phyloP scores from a whole-genome alignment of 1,140 invertebrate species.

The Tenebrio molitor region DNA sequence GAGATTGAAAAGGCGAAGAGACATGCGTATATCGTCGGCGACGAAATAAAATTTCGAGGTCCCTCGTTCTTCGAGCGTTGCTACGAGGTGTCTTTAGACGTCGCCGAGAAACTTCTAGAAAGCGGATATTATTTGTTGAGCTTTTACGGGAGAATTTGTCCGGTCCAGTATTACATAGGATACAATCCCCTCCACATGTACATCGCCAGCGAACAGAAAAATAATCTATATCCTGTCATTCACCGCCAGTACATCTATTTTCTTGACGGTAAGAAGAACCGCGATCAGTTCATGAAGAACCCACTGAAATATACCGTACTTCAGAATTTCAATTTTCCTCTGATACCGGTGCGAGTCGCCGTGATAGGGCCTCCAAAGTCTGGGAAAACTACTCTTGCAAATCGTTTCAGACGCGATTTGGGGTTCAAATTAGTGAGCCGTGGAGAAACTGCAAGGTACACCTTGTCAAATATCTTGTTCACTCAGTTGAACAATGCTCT shows the following conservation, averaged over 20 bases:
- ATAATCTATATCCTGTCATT: constrained; percentile 69
- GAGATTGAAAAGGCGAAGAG: constrained; percentile 64
- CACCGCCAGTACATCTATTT: constrained; percentile 73
- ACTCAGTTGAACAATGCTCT: constrained; percentile 67
- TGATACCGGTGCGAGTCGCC: constrained; percentile 78
- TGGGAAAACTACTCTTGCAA: constrained; percentile 82
- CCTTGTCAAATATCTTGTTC: constrained; percentile 67
- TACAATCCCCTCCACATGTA: constrained; percentile 68
- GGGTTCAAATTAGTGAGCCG: constrained; percentile 69
- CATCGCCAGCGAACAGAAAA: constrained; percentile 64
- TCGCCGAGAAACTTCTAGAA: constrained; percentile 69
- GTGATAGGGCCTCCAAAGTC: constrained; percentile 88
- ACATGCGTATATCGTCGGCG: constrained; percentile 61
- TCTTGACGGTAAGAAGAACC: constrained; percentile 67
- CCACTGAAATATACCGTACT: constrained; percentile 69
- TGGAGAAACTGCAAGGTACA: constrained; percentile 68
- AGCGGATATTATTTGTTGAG: constrained; percentile 72
- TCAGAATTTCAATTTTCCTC: constrained; percentile 64
- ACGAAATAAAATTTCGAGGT: constrained; percentile 65
- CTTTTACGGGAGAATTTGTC: constrained; percentile 72
- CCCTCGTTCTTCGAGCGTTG: constrained; percentile 70
- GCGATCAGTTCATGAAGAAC: constrained; percentile 68
- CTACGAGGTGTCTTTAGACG: constrained; percentile 68
- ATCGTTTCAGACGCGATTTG: constrained; percentile 68
- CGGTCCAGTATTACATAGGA: constrained; percentile 70